phyloP scores from a whole-genome alignment of 2,113 vertebrate species.

The Arizona elegans region DNA sequence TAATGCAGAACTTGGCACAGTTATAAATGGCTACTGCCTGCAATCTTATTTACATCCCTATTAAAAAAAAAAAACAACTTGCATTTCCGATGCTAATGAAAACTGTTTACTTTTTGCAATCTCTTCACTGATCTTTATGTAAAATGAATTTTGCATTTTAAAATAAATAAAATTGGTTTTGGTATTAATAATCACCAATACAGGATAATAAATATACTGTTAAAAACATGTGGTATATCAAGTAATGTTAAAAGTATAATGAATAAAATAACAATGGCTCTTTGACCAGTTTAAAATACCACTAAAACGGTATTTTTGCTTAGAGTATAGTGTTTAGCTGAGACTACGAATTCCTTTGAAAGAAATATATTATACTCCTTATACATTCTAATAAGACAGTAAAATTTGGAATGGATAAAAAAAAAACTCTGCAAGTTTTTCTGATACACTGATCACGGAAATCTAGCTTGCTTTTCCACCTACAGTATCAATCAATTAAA shows the following conservation, averaged over 20 bases:
- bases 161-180: not conserved
- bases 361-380: not conserved
- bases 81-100: not conserved
- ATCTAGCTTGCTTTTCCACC: not conserved
- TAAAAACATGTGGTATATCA: not conserved
- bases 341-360: not conserved
- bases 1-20: not conserved
- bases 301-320: not conserved
- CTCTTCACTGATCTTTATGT: not conserved
- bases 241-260: not conserved
- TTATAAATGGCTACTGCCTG: not conserved
- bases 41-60: not conserved
- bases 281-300: not conserved
- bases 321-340: not conserved
- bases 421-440: fast-evolving
- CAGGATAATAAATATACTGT: not conserved
- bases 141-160: fast-evolving
- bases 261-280: not conserved
- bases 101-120: not conserved
- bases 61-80: not conserved
- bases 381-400: fast-evolving
- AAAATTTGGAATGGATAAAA: not conserved
- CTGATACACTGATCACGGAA: not conserved
- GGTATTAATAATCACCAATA: not conserved
- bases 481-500: not conserved